Evolutionary conservation across 2,113 vertebrate species (phyloP).

Genomic region (Bos indicus): DNA sequence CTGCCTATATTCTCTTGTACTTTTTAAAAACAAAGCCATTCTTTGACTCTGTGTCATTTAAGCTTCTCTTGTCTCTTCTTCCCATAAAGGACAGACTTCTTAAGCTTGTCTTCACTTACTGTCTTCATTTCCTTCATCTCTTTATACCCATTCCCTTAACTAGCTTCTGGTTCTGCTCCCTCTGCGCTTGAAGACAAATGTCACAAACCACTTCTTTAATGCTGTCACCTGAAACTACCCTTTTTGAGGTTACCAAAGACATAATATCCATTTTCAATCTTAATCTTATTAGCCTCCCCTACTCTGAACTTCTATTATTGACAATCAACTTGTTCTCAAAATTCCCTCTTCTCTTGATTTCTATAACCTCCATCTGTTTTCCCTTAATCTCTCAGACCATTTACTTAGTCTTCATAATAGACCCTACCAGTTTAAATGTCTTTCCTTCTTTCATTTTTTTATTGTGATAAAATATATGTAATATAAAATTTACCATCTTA

Average conservation of each 20-base stretch:
- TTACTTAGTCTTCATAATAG: not conserved
- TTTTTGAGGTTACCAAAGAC: not conserved
- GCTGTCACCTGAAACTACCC: not conserved
- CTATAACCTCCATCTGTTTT: not conserved
- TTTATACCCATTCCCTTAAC: not conserved
- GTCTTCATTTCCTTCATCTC: not conserved
- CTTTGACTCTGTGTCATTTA: not conserved
- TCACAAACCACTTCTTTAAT: not conserved
- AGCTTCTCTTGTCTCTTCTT: not conserved
- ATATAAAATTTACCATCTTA: not conserved
- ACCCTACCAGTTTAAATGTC: not conserved
- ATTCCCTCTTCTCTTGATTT: not conserved
- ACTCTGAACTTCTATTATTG: not conserved
- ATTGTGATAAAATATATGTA: not conserved
- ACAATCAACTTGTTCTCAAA: not conserved
- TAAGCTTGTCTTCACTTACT: not conserved
- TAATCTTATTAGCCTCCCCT: not conserved
- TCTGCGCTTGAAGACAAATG: not conserved
- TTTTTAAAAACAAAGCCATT: not conserved
- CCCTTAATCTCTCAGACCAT: not conserved
- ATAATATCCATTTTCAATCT: not conserved
- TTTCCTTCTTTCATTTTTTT: not conserved
- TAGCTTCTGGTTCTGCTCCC: not conserved
- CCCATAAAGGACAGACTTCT: not conserved
- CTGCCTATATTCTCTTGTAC: not conserved